A percentile compares a stretch with the other conserved stretches of the same genome.
These are phyloP conservation scores for Danio tinwini DNA, from an alignment of 2,797 vertebrate genomes.

Conservation along the genomic window DNA sequence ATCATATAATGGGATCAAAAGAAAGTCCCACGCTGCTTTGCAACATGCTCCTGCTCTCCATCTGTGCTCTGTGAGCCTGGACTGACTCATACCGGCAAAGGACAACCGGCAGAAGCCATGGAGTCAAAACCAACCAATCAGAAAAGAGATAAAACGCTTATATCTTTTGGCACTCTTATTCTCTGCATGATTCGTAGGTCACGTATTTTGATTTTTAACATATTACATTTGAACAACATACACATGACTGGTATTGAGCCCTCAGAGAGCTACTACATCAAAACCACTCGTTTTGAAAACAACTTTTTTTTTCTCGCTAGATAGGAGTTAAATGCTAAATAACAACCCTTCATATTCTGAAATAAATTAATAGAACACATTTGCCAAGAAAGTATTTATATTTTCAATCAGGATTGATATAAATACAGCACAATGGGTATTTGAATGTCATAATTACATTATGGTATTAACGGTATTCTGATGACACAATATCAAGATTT, in stretches of 20 bases:
- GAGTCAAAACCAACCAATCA: slow-evolving; percentile 61
- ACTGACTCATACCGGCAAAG: slow-evolving; percentile 63
- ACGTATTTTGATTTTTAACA: neutral
- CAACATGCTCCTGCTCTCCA: slow-evolving; percentile 39
- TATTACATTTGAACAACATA: neutral
- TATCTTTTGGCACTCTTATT: neutral
- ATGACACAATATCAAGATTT: too few relatives aligned
- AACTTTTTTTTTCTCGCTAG: neutral
- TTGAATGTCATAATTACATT: too few relatives aligned
- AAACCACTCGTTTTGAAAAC: neutral
- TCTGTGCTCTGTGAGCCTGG: slow-evolving; percentile 51
- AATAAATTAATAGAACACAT: neutral
- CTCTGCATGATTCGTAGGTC: neutral
- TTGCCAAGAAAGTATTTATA: too few relatives aligned
- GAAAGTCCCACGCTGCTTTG: slow-evolving; percentile 30
- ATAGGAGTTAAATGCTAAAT: neutral
- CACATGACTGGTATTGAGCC: neutral
- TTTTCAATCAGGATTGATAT: too few relatives aligned
- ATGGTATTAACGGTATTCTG: too few relatives aligned
- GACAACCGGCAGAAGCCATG: slow-evolving; percentile 40
- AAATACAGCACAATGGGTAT: too few relatives aligned
- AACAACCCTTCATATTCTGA: neutral
- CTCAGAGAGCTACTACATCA: neutral
- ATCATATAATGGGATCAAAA: slow-evolving; percentile 39
- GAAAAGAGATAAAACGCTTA: slow-evolving; percentile 27